Base-by-base conservation (phyloP, 2,888 invertebrate genomes). In the Drosophila kambysellisi region DNA sequence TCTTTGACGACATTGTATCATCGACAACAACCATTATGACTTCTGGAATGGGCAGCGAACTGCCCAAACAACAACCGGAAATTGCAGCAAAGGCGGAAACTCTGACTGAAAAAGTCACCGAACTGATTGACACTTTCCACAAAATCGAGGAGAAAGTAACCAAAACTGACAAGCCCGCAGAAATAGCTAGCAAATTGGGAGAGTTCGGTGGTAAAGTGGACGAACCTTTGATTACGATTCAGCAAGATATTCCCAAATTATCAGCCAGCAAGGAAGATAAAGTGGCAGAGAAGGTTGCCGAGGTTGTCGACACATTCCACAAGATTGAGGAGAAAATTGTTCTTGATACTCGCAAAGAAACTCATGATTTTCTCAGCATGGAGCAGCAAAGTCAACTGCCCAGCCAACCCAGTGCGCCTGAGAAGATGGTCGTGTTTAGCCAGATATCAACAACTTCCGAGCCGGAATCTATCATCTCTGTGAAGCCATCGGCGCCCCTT, bases 291-390 rank as follows among this genome's bases (percentile, higher is more conserved):
- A 82, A 87, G 59, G 52, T 82, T 8, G 74, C 87, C 7, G 75
- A 73, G 1, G 65, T 73, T 9, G 65, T 86, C 6, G 83, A 86
- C 17, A 81, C 88, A 60, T 70, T 85, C 78, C 79, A 85, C 17
- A 89, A 75, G 52, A 78, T 90, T 43, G 90, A 90, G 25, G 61
- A 77, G 51, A 32, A 68, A 35, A 77, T 88, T 0, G 62, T 67
- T 5, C 17, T 74, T 2, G 91, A 91, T 37, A 60, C 81, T n/a
- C 76, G 58, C 30, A 81, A 85, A 61, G 57, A 83, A 7, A 91
- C 92, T 9, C 80, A 82, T 35, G 91, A 92, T 67, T 91, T 92
- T 50, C 70, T 91, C 0, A 77, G 67, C 74, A 91, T 82, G 89
- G 91, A 91, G 39, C 88, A 91, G 62, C 79, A 91, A 72, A 76